A percentile compares a stretch with the other conserved stretches of the same genome.
These are phyloP conservation scores for Phymanthus crucifer DNA, from an alignment of 92 coral and sea anemone species.

Conservation along the genomic window DNA sequence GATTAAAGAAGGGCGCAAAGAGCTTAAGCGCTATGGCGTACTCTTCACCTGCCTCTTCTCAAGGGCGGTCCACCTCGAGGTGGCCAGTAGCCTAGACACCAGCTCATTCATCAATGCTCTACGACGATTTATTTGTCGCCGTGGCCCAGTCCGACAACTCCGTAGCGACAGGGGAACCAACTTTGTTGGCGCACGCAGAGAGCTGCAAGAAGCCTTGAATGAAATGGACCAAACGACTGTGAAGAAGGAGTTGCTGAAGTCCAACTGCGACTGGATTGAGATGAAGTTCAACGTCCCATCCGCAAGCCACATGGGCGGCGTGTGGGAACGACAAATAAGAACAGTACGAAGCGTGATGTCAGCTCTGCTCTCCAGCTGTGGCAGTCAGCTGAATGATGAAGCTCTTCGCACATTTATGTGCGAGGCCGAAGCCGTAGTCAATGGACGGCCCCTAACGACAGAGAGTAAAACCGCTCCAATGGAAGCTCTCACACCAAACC, in stretches of 20 bases:
- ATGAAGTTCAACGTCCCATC: slow-evolving; percentile 18
- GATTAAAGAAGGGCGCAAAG: slow-evolving; percentile 17
- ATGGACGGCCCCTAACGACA: slow-evolving; percentile 37
- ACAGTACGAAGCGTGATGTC: slow-evolving; percentile 5
- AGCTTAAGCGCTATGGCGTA: slow-evolving; percentile 6
- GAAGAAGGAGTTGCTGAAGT: slow-evolving; percentile 8
- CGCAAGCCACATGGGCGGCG: no score
- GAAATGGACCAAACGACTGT: slow-evolving; percentile 6
- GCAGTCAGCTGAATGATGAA: slow-evolving; percentile 21
- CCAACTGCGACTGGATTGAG: slow-evolving; percentile 5
- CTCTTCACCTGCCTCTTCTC: slow-evolving; percentile 6
- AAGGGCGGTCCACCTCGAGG: no score
- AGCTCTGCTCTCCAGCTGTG: slow-evolving; percentile 1
- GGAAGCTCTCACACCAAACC: slow-evolving; percentile 26
- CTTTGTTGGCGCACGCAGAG: slow-evolving; percentile 10
- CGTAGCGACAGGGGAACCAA: slow-evolving; percentile 4
- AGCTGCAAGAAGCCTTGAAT: slow-evolving; percentile 5
- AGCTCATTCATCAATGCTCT: slow-evolving; percentile 4
- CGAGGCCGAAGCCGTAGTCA: slow-evolving; percentile 42
- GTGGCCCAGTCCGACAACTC: slow-evolving; percentile 17
- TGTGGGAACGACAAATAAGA: no score
- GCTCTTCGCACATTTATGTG: slow-evolving; percentile 39
- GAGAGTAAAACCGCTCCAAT: slow-evolving; percentile 17
- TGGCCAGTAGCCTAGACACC: slow-evolving; percentile 1
- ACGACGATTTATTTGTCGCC: background rate